Conservation (phyloP, 2,888 invertebrate species). For the Agrilus mali region DNA sequence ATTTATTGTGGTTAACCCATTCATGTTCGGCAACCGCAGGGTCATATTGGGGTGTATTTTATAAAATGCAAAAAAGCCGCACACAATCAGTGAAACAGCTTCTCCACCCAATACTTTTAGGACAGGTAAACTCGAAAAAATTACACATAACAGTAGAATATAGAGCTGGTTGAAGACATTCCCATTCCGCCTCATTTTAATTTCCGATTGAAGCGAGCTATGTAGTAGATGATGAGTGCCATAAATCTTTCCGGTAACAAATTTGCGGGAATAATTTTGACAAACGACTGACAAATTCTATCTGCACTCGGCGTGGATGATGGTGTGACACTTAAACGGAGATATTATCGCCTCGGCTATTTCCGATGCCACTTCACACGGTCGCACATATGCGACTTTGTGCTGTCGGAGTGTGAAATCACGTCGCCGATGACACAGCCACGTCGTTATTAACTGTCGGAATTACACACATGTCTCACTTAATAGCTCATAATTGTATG, state of each 20-base stretch:
- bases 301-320: background rate
- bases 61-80: too few relatives aligned
- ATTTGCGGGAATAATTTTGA: conserved; percentile 3
- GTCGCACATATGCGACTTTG: conserved; percentile 22
- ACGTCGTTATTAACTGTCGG: conserved; percentile 12
- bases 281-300: background rate
- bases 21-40: too few relatives aligned
- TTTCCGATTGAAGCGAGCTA: too few relatives aligned
- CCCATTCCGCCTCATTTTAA: too few relatives aligned
- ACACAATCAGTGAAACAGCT: too few relatives aligned
- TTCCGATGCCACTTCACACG: conserved; percentile 25
- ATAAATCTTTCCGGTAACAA: background rate
- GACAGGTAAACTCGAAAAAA: too few relatives aligned
- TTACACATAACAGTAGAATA: too few relatives aligned
- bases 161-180: too few relatives aligned
- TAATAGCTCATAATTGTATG: conserved; percentile 11
- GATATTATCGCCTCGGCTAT: conserved; percentile 17
- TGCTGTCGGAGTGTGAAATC: conserved; percentile 21
- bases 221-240: too few relatives aligned
- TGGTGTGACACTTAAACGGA: background rate
- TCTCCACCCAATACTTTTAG: too few relatives aligned
- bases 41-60: too few relatives aligned
- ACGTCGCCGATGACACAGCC: conserved; percentile 19
- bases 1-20: too few relatives aligned
- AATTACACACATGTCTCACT: conserved; percentile 10